phyloP scores from a whole-genome alignment of 30 jellyfish, hydroid and myxozoan genomes.

The Mastigias papua region DNA sequence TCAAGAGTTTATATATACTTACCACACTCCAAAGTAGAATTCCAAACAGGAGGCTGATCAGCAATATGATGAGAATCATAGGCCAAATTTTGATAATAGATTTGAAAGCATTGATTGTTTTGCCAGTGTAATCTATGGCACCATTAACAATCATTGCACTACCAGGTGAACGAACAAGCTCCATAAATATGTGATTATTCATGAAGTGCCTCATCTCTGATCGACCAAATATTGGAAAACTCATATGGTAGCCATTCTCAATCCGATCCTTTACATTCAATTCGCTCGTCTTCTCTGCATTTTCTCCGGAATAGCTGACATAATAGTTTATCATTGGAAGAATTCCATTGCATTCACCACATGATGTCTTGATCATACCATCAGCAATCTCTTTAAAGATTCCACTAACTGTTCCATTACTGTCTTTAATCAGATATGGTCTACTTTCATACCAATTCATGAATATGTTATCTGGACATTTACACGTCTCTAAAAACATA shows the following conservation, averaged over 20 bases:
- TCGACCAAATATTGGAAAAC: conserved; percentile 76
- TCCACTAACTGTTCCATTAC: conserved; percentile 35
- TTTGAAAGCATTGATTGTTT: conserved; percentile 25
- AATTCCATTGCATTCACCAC: conserved; percentile 45
- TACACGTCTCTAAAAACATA: conserved; percentile 73
- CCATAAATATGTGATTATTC: conserved; percentile 53
- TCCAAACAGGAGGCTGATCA: conserved; percentile 61
- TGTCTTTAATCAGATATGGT: conserved; percentile 57
- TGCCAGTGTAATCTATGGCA: conserved; percentile 37
- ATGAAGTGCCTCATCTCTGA: conserved; percentile 42
- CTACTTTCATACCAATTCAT: conserved; percentile 56
- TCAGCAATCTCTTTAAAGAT: conserved; percentile 43
- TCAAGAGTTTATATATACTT: too few relatives aligned
- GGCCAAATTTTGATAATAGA: conserved; percentile 57
- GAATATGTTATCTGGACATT: conserved; percentile 67
- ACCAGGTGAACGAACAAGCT: conserved; percentile 69
- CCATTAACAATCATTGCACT: conserved; percentile 72
- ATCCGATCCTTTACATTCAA: conserved; percentile 1
- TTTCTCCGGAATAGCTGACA: conserved; percentile 55
- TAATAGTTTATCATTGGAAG: conserved; percentile 31
- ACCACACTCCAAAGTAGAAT: conserved; percentile 75
- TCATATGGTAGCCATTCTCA: conserved; percentile 53
- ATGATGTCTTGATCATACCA: conserved; percentile 43
- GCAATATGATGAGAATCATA: conserved; percentile 41
- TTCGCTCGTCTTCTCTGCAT: conserved; percentile 61